Conservation (phyloP, 2,888 invertebrate species). For the Cecidostiba fungosa region DNA sequence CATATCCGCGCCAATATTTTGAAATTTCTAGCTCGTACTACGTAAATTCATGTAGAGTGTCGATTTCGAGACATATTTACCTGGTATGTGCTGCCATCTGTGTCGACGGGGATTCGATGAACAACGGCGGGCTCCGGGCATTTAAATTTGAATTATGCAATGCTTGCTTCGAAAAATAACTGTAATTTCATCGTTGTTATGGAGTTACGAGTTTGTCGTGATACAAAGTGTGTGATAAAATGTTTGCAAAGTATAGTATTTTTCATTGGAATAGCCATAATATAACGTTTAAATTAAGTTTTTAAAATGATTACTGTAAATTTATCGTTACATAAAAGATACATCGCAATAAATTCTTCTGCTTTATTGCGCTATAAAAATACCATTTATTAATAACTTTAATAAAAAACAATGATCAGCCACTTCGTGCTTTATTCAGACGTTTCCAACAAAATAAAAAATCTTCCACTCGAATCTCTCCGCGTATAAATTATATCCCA, state of each 20-base stretch:
- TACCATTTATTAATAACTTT: too few species aligned
- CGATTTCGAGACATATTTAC: neutral
- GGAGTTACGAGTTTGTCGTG: neutral
- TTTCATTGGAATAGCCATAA: neutral
- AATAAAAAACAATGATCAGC: too few species aligned
- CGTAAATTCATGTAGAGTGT: too few species aligned
- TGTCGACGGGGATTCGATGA: neutral
- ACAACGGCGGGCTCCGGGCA: neutral
- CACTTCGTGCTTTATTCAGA: too few species aligned
- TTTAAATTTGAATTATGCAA: constrained; percentile 5
- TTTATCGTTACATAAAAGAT: neutral
- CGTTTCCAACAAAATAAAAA: too few species aligned
- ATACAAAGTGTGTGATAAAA: neutral
- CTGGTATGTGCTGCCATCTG: constrained; percentile 35
- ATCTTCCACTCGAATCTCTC: too few species aligned
- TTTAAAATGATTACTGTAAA: neutral
- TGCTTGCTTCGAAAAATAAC: neutral
- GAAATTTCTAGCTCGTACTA: too few species aligned
- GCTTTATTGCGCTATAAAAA: too few species aligned
- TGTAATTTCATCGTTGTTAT: neutral
- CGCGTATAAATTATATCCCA: too few species aligned
- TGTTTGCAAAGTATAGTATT: neutral
- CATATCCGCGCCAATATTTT: too few species aligned
- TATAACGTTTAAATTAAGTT: neutral
- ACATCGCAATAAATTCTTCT: too few species aligned